phyloP scores from a whole-genome alignment of 2,113 vertebrate genomes.

The Geococcyx californianus region DNA sequence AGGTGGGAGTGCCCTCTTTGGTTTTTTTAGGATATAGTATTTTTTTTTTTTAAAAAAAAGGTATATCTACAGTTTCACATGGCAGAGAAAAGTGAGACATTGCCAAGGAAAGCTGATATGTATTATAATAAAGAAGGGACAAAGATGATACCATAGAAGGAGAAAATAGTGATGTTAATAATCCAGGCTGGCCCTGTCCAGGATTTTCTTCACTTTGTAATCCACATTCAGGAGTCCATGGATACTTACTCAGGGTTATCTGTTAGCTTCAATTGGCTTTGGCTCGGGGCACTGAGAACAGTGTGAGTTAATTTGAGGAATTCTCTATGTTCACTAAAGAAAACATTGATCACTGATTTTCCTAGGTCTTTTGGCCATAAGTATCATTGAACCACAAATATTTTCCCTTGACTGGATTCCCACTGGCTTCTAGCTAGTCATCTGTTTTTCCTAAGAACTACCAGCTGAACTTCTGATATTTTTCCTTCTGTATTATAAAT shows the following conservation, averaged over 20 bases:
- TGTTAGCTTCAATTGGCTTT: neutral
- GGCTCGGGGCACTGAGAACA: neutral
- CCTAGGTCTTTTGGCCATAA: slow-evolving; percentile 16
- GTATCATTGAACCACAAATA: neutral
- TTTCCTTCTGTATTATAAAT: neutral
- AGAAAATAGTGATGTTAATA: neutral
- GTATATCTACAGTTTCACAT: neutral
- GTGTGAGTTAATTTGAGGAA: neutral
- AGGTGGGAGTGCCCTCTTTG: neutral
- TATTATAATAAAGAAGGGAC: neutral
- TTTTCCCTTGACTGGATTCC: slow-evolving; percentile 51
- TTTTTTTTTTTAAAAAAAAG: neutral
- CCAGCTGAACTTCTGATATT: neutral
- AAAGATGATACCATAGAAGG: neutral
- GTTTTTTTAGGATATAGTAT: neutral
- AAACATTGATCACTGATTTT: slow-evolving; percentile 34
- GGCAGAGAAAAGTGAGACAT: neutral
- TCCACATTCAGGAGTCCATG: neutral
- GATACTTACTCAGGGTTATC: neutral
- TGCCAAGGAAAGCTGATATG: neutral
- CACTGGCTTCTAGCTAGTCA: slow-evolving; percentile 18
- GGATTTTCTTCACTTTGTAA: neutral
- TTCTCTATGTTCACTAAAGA: neutral
- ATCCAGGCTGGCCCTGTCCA: neutral
- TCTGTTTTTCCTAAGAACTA: slow-evolving; percentile 46